phyloP scores from a whole-genome alignment of 2,113 vertebrate genomes.

The Labeo catla region DNA sequence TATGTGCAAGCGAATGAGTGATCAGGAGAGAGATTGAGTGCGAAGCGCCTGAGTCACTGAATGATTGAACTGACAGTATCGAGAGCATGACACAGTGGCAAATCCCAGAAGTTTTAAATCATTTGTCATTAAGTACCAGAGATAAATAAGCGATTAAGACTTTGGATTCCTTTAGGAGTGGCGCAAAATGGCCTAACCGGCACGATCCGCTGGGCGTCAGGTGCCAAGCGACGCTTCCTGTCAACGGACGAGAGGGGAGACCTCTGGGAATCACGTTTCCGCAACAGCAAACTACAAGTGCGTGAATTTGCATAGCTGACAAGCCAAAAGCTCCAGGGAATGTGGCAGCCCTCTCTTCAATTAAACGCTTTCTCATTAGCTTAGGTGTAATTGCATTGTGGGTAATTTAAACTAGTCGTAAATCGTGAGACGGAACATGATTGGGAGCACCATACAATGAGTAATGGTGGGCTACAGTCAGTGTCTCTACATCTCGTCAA shows the following conservation, averaged over 20 bases:
- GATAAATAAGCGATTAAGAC: slow-evolving; percentile 43
- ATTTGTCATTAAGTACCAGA: slow-evolving; percentile 35
- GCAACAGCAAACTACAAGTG: slow-evolving; percentile 39
- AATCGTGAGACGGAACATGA: slow-evolving; percentile 31
- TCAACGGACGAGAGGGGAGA: slow-evolving; percentile 1
- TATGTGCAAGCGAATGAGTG: not conserved
- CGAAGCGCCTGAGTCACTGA: slow-evolving; percentile 3
- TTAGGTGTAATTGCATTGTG: slow-evolving; percentile 50
- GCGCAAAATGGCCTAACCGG: not conserved
- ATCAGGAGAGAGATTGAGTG: not conserved
- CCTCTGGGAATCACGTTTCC: slow-evolving; percentile 2
- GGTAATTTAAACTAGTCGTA: slow-evolving; percentile 52
- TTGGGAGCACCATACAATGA: slow-evolving; percentile 20
- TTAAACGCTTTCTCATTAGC: slow-evolving; percentile 56
- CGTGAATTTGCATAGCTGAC: slow-evolving; percentile 47
- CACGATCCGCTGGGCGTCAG: not conserved
- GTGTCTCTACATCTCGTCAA: not conserved
- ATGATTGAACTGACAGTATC: slow-evolving; percentile 24
- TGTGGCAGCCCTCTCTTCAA: slow-evolving; percentile 46
- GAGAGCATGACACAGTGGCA: not conserved
- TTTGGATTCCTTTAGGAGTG: not conserved
- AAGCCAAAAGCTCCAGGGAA: slow-evolving; percentile 30
- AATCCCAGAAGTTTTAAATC: slow-evolving; percentile 30
- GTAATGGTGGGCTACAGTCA: not conserved
- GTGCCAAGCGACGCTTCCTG: not conserved